Base-by-base conservation (phyloP, 1,140 invertebrate genomes). In the Planococcus citri region DNA sequence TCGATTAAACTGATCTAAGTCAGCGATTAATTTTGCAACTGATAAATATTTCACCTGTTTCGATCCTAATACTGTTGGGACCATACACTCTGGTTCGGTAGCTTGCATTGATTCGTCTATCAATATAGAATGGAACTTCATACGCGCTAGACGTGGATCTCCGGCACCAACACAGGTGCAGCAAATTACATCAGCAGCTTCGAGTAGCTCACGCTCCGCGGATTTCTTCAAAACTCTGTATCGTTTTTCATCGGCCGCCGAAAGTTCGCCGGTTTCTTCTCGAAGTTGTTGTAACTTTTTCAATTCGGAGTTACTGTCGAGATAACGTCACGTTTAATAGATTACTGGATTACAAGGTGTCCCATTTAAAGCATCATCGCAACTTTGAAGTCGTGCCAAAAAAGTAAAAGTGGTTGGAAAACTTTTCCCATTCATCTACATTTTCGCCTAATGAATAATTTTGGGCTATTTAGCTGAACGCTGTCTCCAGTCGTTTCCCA, bases 121-220 rank as follows among this genome's bases (percentile, higher is more conserved):
- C 0, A 99, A 83, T 70, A 99, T 98, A 6, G 94, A 96, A 73
- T 95, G 89, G 79, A 99, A 99, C 74, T 97, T 93, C 72, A 98
- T 86, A 29, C 94, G 84, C 3, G 88, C 86, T 1, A 99, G 78
- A 24, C 97, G 80, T 0, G 93, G 92, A 81, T 99, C 97, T 1
- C 97, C 97, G 14, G 97, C 95, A 38, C 95, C 95, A 0, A 99
- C 96, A 79, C 97, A 99, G 0, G 97, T 99, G 75, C 95, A 98
- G 75, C 97, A 99, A 68, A 99, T 96, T 0, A 99, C 97, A 80
- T 99, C 97, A 20, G 97, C 97, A 17, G 92, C 91, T 75, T 95
- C 91, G 1, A 99, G 78, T 1, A 99, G 79, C 73, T 97, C 90
- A 71, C 93, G 88, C 77, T 99, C 97, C 22, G 94, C 88, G 9